These are phyloP conservation scores for Anabacerthia variegaticeps DNA, from an alignment of 2,797 vertebrate genomes.

Conservation along the genomic window DNA sequence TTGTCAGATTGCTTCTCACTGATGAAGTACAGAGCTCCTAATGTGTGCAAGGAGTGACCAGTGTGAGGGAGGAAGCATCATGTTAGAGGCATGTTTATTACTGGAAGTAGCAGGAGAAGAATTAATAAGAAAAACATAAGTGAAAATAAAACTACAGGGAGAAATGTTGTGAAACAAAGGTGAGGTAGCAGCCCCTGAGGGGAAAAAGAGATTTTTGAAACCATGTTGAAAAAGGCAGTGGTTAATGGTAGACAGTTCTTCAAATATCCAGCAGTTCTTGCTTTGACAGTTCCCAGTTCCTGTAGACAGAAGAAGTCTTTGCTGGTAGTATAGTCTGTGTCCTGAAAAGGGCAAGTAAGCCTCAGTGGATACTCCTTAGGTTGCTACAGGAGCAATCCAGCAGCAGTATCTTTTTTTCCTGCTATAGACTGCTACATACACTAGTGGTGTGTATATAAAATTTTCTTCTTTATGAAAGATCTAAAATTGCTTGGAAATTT, in stretches of 20 bases:
- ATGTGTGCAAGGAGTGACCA: neutral
- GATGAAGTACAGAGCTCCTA: neutral
- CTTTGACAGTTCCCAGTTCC: neutral
- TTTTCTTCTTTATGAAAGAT: neutral
- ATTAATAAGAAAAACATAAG: neutral
- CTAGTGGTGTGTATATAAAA: neutral
- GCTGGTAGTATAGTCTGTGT: neutral
- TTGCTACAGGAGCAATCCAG: neutral
- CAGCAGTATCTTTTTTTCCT: neutral
- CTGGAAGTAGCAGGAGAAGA: neutral
- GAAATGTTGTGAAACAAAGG: neutral
- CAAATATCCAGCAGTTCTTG: neutral
- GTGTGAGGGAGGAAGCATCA: neutral
- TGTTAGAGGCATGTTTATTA: neutral
- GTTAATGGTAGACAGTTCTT: neutral
- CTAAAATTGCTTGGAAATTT: neutral
- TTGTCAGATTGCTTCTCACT: neutral
- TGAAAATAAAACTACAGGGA: neutral
- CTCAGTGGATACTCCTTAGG: neutral
- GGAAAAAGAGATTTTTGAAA: neutral
- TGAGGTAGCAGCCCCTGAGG: neutral
- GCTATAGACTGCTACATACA: neutral
- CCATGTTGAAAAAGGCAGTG: neutral
- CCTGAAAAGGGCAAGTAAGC: neutral
- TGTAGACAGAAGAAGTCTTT: neutral